These are phyloP conservation scores for Rostratula benghalensis DNA, from an alignment of 2,113 vertebrate genomes.

Conservation along the genomic window DNA sequence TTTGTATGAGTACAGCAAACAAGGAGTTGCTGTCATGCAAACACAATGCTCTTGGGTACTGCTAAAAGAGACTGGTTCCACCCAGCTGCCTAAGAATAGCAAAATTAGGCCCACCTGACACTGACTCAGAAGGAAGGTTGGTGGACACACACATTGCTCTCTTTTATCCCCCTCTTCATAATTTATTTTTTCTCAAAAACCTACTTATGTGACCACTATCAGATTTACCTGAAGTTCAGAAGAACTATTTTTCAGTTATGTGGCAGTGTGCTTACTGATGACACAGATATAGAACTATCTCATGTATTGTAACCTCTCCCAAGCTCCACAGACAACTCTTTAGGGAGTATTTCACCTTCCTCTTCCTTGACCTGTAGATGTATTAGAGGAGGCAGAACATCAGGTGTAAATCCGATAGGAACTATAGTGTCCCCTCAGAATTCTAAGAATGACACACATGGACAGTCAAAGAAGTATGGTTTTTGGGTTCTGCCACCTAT, in stretches of 20 bases:
- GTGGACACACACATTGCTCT: not conserved
- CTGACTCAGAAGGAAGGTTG: not conserved
- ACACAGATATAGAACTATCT: not conserved
- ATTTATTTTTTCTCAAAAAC: not conserved
- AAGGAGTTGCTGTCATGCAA: not conserved
- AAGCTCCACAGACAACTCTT: not conserved
- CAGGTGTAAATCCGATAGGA: not conserved
- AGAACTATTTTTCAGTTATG: not conserved
- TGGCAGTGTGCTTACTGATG: not conserved
- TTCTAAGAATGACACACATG: not conserved
- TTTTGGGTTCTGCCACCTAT: constrained; percentile 1
- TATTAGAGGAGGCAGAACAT: not conserved
- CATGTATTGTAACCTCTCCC: not conserved
- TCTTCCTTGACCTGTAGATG: not conserved
- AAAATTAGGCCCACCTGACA: not conserved
- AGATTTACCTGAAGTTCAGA: not conserved
- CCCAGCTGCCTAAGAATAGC: not conserved
- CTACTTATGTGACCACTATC: not conserved
- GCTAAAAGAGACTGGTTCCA: not conserved
- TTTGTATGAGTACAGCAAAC: not conserved
- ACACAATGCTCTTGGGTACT: not conserved
- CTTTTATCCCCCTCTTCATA: not conserved
- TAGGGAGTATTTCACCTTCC: not conserved
- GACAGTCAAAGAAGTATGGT: not conserved
- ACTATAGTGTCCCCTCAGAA: not conserved